Evolutionary conservation across 2,888 invertebrate genomes (phyloP).

Genomic region (Troides helena): DNA sequence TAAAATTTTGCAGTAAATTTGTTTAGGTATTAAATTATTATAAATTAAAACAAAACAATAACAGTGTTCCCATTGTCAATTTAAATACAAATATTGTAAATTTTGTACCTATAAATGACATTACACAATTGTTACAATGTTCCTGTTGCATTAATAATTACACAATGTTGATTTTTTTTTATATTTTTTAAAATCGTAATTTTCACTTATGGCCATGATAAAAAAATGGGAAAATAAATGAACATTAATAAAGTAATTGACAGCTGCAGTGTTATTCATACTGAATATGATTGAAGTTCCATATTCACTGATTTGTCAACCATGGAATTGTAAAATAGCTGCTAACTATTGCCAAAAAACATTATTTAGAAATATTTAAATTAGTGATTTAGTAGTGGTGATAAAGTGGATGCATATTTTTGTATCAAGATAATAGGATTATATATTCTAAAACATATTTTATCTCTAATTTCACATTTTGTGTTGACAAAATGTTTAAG

Average conservation of each 20-base stretch:
- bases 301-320: not conserved
- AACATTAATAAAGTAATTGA: too few species aligned
- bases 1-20: too few species aligned
- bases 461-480: too few species aligned
- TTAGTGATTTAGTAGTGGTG: not conserved
- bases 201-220: too few species aligned
- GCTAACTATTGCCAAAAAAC: not conserved
- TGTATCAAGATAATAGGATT: too few species aligned
- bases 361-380: not conserved
- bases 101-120: not conserved
- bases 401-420: too few species aligned
- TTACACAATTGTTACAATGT: not conserved
- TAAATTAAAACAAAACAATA: not conserved
- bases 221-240: too few species aligned
- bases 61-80: not conserved
- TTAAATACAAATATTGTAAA: not conserved
- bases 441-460: too few species aligned
- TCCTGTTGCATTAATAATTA: not conserved
- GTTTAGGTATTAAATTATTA: not conserved
- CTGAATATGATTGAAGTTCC: too few species aligned
- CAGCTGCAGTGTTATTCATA: too few species aligned
- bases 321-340: not conserved
- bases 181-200: too few species aligned
- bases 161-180: not conserved
- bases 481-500: too few species aligned